Evolutionary conservation across 1,140 invertebrate species (phyloP).

Genomic region (Monomorium pharaonis): DNA sequence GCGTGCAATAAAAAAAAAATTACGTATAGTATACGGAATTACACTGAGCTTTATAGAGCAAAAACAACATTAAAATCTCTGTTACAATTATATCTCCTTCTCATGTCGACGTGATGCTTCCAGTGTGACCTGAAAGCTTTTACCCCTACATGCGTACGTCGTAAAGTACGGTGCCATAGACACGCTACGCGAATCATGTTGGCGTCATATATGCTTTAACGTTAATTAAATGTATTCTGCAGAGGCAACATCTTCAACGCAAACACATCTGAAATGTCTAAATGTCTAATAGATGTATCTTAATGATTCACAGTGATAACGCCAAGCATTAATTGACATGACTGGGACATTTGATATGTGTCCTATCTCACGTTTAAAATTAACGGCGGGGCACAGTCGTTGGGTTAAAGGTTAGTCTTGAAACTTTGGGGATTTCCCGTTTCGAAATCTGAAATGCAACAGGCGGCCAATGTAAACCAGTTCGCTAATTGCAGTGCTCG

Average conservation of each 20-base stretch:
- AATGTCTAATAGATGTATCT: neutral
- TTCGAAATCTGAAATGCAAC: neutral
- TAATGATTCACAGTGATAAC: neutral
- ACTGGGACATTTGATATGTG: neutral
- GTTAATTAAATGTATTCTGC: conserved; percentile 21
- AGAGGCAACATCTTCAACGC: neutral
- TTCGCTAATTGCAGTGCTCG: neutral
- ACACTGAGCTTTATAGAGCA: neutral
- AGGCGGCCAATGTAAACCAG: neutral
- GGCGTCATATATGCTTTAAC: neutral
- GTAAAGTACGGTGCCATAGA: neutral
- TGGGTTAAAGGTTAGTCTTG: neutral
- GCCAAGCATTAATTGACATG: neutral
- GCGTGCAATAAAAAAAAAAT: neutral
- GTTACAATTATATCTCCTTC: neutral
- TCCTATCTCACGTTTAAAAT: neutral
- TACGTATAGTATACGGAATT: neutral
- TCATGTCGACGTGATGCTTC: neutral
- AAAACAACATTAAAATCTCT: neutral
- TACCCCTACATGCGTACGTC: neutral
- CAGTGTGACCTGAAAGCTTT: neutral
- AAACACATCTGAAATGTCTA: neutral
- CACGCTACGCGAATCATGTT: neutral
- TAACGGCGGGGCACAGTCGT: neutral
- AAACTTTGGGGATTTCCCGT: neutral